Base-by-base conservation (phyloP, 2,797 vertebrate genomes). In the Tapirus indicus region DNA sequence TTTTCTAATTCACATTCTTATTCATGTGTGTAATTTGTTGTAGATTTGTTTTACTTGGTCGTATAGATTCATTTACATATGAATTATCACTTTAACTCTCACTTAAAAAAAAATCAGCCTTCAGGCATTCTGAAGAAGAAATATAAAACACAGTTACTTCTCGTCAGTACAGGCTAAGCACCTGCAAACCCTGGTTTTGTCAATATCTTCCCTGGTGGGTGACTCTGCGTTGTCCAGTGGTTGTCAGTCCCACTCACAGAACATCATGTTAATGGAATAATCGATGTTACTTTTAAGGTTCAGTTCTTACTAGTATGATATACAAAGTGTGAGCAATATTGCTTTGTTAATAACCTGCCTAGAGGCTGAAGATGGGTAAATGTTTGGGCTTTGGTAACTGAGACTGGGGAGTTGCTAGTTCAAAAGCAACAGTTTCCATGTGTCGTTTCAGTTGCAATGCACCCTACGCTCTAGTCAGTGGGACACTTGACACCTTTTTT, bases 1-100 rank as follows among this genome's bases (percentile, higher is more conserved):
- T 74, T 93, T 97, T 89, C 56, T 79, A 75, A 89, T 62, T 88
- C 6, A 54, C 44, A 35, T 79, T 92, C 68, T 29, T 75, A 47
- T 29, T 82, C 60, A 62, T 85, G 94, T 92, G 32, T 68, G 6
- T 93, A 75, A 95, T 79, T 84, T 82, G 32, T 58, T 88, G 49
- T 74, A 35, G 49, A 32, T 10, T 69, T 92, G 27, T 77, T 95
- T 84, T 44, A 74, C 14, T 68, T 86, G 78, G 16, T 68, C 10
- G 29, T 77, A 18, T 41, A 66, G 44, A 21, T 68, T 93, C 38
- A 84, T 75, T 49, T 77, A 56, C 77, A 66, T 62, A 14, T 44
- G n/a, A 91, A 80, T 91, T 52, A 69, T 4, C 6, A 64, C 52
- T 47, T 75, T 32, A 88, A 92, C 20, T 58, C 75, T 41, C 35